Conservation (phyloP, 2,113 vertebrate species). For the Coreoperca whiteheadi region DNA sequence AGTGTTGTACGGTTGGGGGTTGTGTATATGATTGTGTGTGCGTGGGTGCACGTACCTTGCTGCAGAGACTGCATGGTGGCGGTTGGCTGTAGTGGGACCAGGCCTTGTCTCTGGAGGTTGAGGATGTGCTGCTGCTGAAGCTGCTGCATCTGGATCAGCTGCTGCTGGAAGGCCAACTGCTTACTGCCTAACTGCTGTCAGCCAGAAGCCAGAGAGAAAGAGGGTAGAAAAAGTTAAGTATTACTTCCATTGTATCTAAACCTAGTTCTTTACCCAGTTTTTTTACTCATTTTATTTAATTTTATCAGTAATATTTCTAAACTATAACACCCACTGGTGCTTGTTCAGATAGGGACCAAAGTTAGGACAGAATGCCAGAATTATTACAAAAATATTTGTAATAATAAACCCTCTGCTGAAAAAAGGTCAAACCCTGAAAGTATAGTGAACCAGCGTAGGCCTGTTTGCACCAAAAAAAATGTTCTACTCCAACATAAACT, state of each 20-base stretch:
- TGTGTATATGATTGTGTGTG: conserved; percentile 14
- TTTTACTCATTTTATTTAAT: neutral
- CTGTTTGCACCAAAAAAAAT: neutral
- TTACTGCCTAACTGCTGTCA: conserved; percentile 93
- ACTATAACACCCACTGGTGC: neutral
- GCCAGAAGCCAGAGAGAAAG: conserved; percentile 6
- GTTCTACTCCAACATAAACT: neutral
- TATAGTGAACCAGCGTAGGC: neutral
- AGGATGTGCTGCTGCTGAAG: conserved; percentile 99
- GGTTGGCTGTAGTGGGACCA: conserved; percentile 93
- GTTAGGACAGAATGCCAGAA: neutral
- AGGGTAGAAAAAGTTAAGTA: conserved; percentile 6
- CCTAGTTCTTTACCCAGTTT: neutral
- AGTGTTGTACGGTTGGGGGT: conserved; percentile 17
- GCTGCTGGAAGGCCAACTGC: conserved; percentile 99
- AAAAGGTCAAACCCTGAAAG: neutral
- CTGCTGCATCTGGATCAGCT: conserved; percentile 99
- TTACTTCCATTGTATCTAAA: neutral
- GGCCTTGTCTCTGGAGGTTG: conserved; percentile 97
- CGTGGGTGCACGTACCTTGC: conserved; percentile 87
- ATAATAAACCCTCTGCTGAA: neutral
- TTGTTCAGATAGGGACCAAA: neutral
- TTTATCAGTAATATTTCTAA: neutral
- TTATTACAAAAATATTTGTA: neutral
- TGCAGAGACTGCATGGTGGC: conserved; percentile 95